Evolutionary conservation across 1,140 invertebrate genomes (phyloP), one percentile per base, ranked within the genome.

Genomic region (Saxidomus purpurata): DNA sequence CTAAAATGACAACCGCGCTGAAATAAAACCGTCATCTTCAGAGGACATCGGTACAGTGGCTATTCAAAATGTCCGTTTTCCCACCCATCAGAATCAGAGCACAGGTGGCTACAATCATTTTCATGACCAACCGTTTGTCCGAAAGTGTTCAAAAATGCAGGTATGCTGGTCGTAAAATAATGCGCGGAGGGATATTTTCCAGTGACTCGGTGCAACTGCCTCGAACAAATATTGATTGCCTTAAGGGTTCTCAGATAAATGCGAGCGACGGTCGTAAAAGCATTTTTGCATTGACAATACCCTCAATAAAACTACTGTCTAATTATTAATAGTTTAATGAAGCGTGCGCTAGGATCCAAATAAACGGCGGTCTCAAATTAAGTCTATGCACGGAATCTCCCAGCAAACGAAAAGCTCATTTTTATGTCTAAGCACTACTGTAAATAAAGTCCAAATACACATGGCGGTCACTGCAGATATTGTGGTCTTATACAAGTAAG

Each of bases 321-420:
- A 88, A 88, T 88, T 88, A 88, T 88, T 88, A 88, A 81, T 80
- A 80, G 77, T 79, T 77, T 61, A 88, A 88, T 63, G 86, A 81
- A 88, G 76, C 86, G 77, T 88, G 61, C 22, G 9, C 28, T 49
- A 25, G 47, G 47, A 49, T 80, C 63, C 28, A 71, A 88, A 88
- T 79, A 88, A 88, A 79, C 74, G 52, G 25, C 19, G 17, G n/a
- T 79, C 76, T 80, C 77, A 88, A 88, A 88, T 88, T 88, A 81
- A 71, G 40, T 79, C 71, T 63, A 79, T 63, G 76, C 85, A 87
- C 85, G 85, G 40, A 63, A 87, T 79, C 40, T 59, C 31, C 36
- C 11, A 36, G 49, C 47, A 25, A 79, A 79, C 25, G 76, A 34
- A 79, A 36, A 34, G 22, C 47, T n/a, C 13, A 31, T 19, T 55